Evolutionary conservation across 2,113 vertebrate genomes (phyloP).

Genomic region (Crotalus helleri): DNA sequence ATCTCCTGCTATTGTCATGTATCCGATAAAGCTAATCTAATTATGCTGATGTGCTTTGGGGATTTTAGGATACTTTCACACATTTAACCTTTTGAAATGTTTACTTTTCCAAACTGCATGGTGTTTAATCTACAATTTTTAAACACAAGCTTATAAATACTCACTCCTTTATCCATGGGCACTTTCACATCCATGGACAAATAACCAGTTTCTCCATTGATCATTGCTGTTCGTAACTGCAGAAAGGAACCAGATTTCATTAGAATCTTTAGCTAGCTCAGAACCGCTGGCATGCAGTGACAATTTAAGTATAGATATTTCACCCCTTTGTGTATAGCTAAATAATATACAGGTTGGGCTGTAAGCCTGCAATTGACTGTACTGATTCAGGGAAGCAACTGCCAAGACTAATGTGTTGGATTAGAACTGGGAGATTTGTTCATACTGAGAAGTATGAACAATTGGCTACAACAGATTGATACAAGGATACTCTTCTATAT

Average conservation of each 20-base stretch:
- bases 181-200: constrained; percentile 86
- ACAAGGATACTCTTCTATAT: not conserved
- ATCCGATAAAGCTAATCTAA: not conserved
- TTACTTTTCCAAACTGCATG: not conserved
- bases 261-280: constrained; percentile 6
- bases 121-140: not conserved
- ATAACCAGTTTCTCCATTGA: constrained; percentile 87
- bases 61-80: not conserved
- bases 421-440: not conserved
- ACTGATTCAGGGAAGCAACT: constrained; percentile 4
- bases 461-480: not conserved
- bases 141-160: constrained; percentile 42
- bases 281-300: not conserved
- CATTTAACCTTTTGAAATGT: not conserved
- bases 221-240: constrained; percentile 93
- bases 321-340: constrained; percentile 4
- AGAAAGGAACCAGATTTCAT: constrained; percentile 40
- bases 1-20: not conserved
- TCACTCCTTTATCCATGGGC: constrained; percentile 91
- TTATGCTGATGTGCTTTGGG: not conserved
- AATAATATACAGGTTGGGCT: not conserved
- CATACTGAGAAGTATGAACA: not conserved
- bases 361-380: constrained; percentile 1
- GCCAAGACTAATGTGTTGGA: not conserved
- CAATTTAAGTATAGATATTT: not conserved